These are phyloP conservation scores for Trichomycterus rosablanca DNA, from an alignment of 2,113 vertebrate genomes.

Conservation along the genomic window DNA sequence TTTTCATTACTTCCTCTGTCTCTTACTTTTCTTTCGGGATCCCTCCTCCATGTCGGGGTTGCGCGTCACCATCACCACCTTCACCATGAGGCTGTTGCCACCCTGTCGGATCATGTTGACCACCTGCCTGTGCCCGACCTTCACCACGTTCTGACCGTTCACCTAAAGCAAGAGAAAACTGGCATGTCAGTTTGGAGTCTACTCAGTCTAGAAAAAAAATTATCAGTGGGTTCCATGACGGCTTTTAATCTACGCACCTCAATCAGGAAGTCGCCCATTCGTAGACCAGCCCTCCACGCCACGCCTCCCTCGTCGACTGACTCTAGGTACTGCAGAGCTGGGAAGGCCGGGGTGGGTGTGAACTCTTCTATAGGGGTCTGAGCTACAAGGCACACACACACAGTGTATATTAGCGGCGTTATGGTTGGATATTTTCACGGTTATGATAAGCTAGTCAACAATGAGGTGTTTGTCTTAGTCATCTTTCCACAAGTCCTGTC, in stretches of 20 bases:
- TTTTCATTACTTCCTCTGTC: constrained; percentile 22
- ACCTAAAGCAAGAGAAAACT: constrained; percentile 62
- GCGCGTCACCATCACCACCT: constrained; percentile 90
- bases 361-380: constrained; percentile 92
- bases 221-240: background rate
- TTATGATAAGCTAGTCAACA: too few species aligned
- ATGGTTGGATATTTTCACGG: too few species aligned
- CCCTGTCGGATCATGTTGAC: constrained; percentile 94
- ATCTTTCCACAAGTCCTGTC: too few species aligned
- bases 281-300: constrained; percentile 85
- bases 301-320: constrained; percentile 90
- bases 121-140: constrained; percentile 88
- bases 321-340: constrained; percentile 87
- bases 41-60: constrained; percentile 90
- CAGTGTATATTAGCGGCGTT: too few species aligned
- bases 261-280: constrained; percentile 91
- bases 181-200: background rate
- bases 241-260: constrained; percentile 68
- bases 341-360: constrained; percentile 87
- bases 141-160: constrained; percentile 90
- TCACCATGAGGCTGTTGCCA: constrained; percentile 89
- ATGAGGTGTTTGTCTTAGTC: too few species aligned
- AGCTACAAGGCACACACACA: constrained; percentile 60
- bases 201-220: too few species aligned
- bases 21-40: constrained; percentile 82